Conservation (phyloP, 2,888 invertebrate genomes). For the Drosophila emarginata region DNA sequence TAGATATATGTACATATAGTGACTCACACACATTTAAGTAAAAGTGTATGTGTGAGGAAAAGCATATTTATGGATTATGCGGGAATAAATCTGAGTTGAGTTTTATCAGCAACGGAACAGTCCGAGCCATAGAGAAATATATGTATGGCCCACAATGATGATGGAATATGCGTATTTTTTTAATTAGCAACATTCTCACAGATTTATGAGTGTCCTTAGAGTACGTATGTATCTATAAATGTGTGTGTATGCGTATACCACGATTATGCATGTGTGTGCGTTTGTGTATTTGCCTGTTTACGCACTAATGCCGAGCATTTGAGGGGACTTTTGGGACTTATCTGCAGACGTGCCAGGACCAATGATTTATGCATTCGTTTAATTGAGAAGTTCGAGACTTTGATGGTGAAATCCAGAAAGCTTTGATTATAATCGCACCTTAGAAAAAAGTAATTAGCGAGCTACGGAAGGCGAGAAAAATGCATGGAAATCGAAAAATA, state of each 20-base stretch:
- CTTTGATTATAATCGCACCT: conserved; percentile 77
- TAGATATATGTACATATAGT: conserved; percentile 2
- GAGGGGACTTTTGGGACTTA: conserved; percentile 69
- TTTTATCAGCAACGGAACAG: conserved; percentile 52
- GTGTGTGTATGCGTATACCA: neutral
- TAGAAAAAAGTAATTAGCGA: conserved; percentile 68
- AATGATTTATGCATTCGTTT: conserved; percentile 78
- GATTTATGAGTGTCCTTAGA: conserved; percentile 72
- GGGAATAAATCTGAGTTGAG: conserved; percentile 79
- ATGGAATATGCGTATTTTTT: conserved; percentile 79
- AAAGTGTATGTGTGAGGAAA: conserved; percentile 45
- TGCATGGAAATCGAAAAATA: conserved; percentile 70
- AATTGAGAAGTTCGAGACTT: conserved; percentile 79
- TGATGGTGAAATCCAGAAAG: conserved; percentile 73
- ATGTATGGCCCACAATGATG: conserved; percentile 53
- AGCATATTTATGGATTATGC: conserved; percentile 78
- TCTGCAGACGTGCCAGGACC: conserved; percentile 71
- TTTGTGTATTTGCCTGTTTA: conserved; percentile 47
- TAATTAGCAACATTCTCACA: conserved; percentile 72
- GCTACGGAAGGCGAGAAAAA: conserved; percentile 27
- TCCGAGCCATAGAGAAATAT: conserved; percentile 27
- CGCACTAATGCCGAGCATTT: conserved; percentile 67
- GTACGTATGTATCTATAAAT: conserved; percentile 16
- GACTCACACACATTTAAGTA: neutral
- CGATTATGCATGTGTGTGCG: neutral